Conservation (phyloP, 2,888 invertebrate species). For the Pollenia angustigena region DNA sequence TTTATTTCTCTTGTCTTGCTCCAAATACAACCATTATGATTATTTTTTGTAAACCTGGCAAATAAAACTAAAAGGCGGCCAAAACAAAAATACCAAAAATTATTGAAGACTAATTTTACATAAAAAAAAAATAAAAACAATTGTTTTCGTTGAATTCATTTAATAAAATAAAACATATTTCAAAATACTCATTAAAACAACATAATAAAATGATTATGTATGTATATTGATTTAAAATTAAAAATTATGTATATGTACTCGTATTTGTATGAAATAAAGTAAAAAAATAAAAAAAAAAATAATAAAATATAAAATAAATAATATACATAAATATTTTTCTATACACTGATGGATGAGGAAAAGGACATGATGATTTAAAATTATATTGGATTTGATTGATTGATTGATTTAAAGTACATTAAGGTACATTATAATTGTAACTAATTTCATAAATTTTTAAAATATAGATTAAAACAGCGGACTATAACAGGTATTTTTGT, state of each 20-base stretch:
- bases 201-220: slow-evolving; percentile 57
- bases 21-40: slow-evolving; percentile 18
- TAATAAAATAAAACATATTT: slow-evolving; percentile 66
- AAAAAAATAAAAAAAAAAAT: slow-evolving; percentile 27
- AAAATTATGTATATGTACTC: slow-evolving; percentile 45
- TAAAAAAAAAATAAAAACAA: slow-evolving; percentile 18
- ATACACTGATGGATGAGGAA: slow-evolving; percentile 52
- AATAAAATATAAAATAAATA: slow-evolving; percentile 70
- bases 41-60: neutral
- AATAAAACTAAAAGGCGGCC: slow-evolving; percentile 11
- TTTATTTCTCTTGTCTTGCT: neutral
- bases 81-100: slow-evolving; percentile 22
- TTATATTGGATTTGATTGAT: neutral
- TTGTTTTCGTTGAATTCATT: slow-evolving; percentile 67
- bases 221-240: slow-evolving; percentile 49
- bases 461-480: slow-evolving; percentile 25
- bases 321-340: slow-evolving; percentile 68
- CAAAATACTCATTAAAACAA: slow-evolving; percentile 59
- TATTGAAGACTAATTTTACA: neutral
- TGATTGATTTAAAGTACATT: slow-evolving; percentile 11
- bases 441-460: slow-evolving; percentile 12
- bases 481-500: slow-evolving; percentile 36
- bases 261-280: slow-evolving; percentile 20
- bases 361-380: neutral
- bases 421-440: slow-evolving; percentile 18